These are phyloP conservation scores for Aplodontia rufa DNA, from an alignment of 2,113 vertebrate species.

Conservation along the genomic window DNA sequence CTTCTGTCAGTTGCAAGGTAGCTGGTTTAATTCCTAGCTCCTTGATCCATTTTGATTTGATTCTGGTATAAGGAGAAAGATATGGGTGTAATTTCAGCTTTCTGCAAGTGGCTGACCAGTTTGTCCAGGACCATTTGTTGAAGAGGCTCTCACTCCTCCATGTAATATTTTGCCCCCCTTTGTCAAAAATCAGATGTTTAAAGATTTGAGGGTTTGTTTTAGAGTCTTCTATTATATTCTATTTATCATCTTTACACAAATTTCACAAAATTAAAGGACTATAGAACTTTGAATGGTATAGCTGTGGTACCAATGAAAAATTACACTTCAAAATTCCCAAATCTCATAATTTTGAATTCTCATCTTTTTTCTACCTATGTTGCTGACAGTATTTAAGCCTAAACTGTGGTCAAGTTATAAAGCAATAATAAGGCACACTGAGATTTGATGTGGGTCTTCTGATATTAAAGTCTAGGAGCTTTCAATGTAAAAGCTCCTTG, in stretches of 20 bases:
- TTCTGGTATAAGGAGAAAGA: too few relatives aligned
- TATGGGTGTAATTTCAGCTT: too few relatives aligned
- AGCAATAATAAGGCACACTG: neutral
- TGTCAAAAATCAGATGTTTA: too few relatives aligned
- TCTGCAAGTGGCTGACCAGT: too few relatives aligned
- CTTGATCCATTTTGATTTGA: too few relatives aligned
- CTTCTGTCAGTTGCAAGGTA: too few relatives aligned
- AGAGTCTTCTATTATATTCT: too few relatives aligned
- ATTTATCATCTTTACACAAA: neutral
- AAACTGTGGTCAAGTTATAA: neutral
- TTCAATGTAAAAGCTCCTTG: neutral
- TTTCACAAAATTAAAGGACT: neutral
- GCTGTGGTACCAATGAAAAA: neutral
- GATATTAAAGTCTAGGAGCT: neutral
- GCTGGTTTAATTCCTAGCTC: too few relatives aligned
- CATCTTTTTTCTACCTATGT: neutral
- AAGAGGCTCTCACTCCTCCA: too few relatives aligned
- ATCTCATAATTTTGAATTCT: neutral
- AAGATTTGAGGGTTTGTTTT: too few relatives aligned
- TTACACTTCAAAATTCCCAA: neutral
- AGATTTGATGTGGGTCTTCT: neutral
- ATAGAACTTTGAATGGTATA: neutral
- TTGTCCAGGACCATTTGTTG: too few relatives aligned
- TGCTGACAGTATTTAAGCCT: neutral
- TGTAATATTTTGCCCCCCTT: too few relatives aligned